Evolutionary conservation across 2,113 vertebrate species (phyloP).

Genomic region (Lipotes vexillifer): DNA sequence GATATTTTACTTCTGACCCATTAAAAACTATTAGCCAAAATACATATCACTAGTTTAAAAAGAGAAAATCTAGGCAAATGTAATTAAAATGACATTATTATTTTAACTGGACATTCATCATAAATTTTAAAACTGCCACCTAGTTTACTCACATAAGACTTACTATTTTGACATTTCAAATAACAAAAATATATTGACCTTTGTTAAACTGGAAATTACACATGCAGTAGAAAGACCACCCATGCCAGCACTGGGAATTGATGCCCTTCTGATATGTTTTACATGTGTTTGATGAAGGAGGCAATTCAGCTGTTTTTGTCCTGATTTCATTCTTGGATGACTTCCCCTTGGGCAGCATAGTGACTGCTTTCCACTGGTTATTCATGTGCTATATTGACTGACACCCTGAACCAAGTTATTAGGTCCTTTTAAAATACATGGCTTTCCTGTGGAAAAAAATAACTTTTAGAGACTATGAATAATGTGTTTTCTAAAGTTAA

Average conservation of each 20-base stretch:
- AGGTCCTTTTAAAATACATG: slow-evolving; percentile 75
- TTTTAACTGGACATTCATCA: slow-evolving; percentile 42
- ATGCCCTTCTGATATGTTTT: slow-evolving; percentile 69
- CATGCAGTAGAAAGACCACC: background rate
- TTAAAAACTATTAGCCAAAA: background rate
- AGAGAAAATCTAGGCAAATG: slow-evolving; percentile 58
- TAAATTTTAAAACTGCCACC: background rate
- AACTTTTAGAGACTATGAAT: slow-evolving; percentile 66
- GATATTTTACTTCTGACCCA: background rate
- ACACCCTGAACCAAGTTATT: slow-evolving; percentile 77
- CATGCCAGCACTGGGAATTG: slow-evolving; percentile 66
- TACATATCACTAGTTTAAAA: background rate
- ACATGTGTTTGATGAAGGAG: slow-evolving; percentile 76
- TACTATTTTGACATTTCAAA: slow-evolving; percentile 13
- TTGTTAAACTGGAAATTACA: slow-evolving; percentile 47
- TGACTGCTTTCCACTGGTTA: slow-evolving; percentile 78
- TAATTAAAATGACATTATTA: slow-evolving; percentile 62
- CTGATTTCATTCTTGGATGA: slow-evolving; percentile 79
- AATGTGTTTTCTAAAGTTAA: slow-evolving; percentile 16
- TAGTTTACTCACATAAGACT: slow-evolving; percentile 16
- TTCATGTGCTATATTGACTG: slow-evolving; percentile 81
- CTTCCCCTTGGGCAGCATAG: slow-evolving; percentile 79
- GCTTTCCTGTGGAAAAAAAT: slow-evolving; percentile 55
- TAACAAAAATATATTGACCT: background rate
- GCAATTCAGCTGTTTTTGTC: slow-evolving; percentile 71